A percentile compares a stretch with the other conserved stretches of the same genome.
Conservation (phyloP, 2,888 invertebrate genomes). For the Melieria picta region DNA sequence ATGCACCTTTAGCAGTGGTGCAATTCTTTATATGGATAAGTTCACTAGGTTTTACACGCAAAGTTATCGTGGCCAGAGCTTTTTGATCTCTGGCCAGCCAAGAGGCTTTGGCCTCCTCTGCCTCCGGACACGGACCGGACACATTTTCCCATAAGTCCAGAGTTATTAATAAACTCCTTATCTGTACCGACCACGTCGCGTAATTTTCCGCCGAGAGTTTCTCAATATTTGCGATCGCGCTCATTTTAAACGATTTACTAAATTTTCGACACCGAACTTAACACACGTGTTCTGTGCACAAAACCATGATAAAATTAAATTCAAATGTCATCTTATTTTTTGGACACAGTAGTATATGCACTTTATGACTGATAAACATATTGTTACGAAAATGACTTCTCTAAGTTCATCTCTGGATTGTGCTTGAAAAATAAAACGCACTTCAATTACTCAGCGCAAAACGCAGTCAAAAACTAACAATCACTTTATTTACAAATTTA, state of each 20-base stretch:
- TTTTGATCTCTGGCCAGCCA: conserved; percentile 28
- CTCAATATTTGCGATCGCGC: conserved; percentile 15
- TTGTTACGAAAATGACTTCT: too few species aligned
- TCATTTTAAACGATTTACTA: neutral
- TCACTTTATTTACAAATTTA: too few species aligned
- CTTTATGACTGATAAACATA: too few species aligned
- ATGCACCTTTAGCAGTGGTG: conserved; percentile 11
- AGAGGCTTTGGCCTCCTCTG: neutral
- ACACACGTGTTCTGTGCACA: conserved; percentile 14
- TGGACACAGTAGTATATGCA: too few species aligned
- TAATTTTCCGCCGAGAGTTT: conserved; percentile 29
- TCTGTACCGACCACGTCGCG: conserved; percentile 28
- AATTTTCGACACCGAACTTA: conserved; percentile 2
- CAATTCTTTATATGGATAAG: conserved; percentile 11
- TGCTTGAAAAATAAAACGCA: too few species aligned
- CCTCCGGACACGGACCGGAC: conserved; percentile 5
- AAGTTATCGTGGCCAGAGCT: conserved; percentile 23
- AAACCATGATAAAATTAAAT: too few species aligned
- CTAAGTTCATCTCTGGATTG: too few species aligned
- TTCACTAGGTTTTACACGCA: conserved; percentile 12
- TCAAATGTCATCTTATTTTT: too few species aligned
- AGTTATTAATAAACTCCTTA: conserved; percentile 29
- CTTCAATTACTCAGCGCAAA: too few species aligned
- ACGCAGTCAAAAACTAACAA: too few species aligned
- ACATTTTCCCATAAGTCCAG: conserved; percentile 31